These are phyloP conservation scores for Poecilia wingei DNA, from an alignment of 2,797 vertebrate genomes.

Conservation along the genomic window DNA sequence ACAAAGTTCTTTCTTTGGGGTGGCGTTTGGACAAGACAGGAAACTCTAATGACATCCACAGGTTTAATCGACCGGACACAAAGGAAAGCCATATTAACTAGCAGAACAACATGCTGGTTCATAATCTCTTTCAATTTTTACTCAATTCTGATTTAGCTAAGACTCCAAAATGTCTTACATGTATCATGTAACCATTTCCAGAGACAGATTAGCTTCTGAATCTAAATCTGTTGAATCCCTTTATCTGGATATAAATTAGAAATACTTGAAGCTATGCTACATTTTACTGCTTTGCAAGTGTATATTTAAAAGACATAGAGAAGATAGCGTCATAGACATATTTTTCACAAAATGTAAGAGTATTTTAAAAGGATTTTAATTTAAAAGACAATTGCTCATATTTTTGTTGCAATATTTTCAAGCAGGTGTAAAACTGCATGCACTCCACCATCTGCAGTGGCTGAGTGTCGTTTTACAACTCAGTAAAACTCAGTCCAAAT, in stretches of 20 bases:
- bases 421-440: conserved; percentile 1
- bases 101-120: not conserved
- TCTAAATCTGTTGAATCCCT: not conserved
- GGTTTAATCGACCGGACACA: not conserved
- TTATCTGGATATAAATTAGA: not conserved
- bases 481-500: conserved; percentile 9
- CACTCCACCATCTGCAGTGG: conserved; percentile 5
- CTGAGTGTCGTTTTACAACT: conserved; percentile 10
- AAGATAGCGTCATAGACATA: not conserved
- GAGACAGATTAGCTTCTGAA: not conserved
- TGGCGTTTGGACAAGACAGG: not conserved
- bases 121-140: not conserved
- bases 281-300: not conserved
- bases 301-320: not conserved
- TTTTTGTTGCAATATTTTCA: not conserved
- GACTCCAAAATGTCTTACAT: not conserved
- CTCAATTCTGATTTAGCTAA: not conserved
- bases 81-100: not conserved
- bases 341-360: not conserved
- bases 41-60: not conserved
- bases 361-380: not conserved
- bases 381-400: not conserved
- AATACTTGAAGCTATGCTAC: not conserved
- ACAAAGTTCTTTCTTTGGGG: not conserved
- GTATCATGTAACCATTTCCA: not conserved